Evolutionary conservation across 2,797 vertebrate species (phyloP), one percentile per base, ranked within the genome.

Genomic region (Myioborus miniatus): DNA sequence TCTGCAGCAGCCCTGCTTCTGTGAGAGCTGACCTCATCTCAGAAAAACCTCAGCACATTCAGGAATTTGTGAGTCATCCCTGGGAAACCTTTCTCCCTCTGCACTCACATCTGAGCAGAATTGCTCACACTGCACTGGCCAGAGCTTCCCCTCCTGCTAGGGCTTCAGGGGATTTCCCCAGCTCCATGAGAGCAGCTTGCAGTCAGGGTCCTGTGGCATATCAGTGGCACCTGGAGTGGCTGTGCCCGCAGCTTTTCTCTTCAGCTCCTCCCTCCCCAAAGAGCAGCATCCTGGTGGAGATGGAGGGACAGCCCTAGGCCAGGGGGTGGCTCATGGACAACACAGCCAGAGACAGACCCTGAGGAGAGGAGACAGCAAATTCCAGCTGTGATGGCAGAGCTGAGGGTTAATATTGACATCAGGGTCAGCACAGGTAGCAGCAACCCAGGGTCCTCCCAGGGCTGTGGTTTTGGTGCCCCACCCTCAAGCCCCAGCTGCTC

Each of bases 31-130:
- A 96, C 76, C 88, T 97, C 94, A 97, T 93, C 90, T 78, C 88
- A 86, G 85, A 85, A 65, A 72, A 95, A 91, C 87, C 69, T 94
- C 90, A 93, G 82, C 76, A 86, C 39, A 46, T 55, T 86, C 41
- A 90, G 93, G 96, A 96, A 95, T 95, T 65, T 91, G 80, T 97
- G 94, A 96, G 90, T 95, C 94, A 96, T 87, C 55, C 50, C 47
- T 84, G 80, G 47, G 59, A 95, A 93, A 52, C 37, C 15, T 77
- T 80, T 74, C 78, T 92, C 64, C 64, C 71, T 80, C 71, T 87
- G 29, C 41, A 15, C 44, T 79, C 56, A 87, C 41, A 39, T 89
- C 79, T 80, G 76, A 89, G 44, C 53, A 83, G 72, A 91, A 69
- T 7, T 39, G 37, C 37, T 39, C 37, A 39, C 37, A 39, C 41